phyloP scores from a whole-genome alignment of 2,113 vertebrate species.

The Phyllostomus hastatus region DNA sequence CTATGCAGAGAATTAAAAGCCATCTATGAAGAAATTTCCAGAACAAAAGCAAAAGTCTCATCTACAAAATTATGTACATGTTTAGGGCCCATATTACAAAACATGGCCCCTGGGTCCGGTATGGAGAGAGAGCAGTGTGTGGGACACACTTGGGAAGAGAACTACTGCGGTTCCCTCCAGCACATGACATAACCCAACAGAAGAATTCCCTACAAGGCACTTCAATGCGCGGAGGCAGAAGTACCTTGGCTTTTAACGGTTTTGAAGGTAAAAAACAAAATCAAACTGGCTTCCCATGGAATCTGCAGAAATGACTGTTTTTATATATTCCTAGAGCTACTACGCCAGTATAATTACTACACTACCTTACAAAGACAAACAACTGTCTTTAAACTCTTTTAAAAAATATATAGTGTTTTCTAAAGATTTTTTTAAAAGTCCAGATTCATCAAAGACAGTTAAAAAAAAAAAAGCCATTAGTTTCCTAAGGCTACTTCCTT shows the following conservation, averaged over 20 bases:
- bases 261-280: slow-evolving; percentile 31
- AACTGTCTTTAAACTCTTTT: neutral
- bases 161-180: neutral
- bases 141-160: neutral
- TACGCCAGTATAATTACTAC: neutral
- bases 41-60: slow-evolving; percentile 24
- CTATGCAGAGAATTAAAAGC: slow-evolving; percentile 6
- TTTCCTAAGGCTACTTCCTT: neutral
- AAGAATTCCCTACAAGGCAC: neutral
- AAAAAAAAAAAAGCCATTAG: neutral
- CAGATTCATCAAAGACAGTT: neutral
- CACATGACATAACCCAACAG: neutral
- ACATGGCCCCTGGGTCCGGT: neutral
- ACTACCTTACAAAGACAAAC: neutral
- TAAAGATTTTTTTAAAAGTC: neutral
- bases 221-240: neutral
- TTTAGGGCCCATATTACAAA: neutral
- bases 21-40: neutral
- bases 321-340: neutral
- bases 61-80: slow-evolving; percentile 51
- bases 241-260: neutral
- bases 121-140: neutral
- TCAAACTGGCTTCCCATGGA: neutral
- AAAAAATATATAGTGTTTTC: neutral
- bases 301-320: neutral